phyloP scores from a whole-genome alignment of 2,888 invertebrate genomes.

The Thalpophila matura region DNA sequence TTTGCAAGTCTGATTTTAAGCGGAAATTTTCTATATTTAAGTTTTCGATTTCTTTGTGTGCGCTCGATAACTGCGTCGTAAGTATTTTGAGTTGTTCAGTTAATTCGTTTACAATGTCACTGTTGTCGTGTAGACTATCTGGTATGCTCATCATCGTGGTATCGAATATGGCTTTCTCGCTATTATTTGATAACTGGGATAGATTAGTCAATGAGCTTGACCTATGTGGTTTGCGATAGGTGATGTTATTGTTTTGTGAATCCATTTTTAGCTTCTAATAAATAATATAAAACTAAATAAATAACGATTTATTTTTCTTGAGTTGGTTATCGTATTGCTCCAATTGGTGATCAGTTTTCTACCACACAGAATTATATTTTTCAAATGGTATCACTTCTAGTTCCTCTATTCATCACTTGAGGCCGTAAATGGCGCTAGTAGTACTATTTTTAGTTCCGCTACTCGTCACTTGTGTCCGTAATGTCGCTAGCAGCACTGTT shows the following conservation, averaged over 20 bases:
- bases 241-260: neutral
- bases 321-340: too few relatives aligned
- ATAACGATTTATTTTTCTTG: too few relatives aligned
- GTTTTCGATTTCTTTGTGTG: conserved; percentile 2
- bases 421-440: too few relatives aligned
- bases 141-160: conserved; percentile 10
- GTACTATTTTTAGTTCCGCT: too few relatives aligned
- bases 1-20: conserved; percentile 4
- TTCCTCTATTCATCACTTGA: too few relatives aligned
- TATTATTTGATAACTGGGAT: neutral
- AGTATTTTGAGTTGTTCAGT: conserved; percentile 5
- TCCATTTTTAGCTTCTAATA: neutral
- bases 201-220: neutral
- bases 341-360: too few relatives aligned
- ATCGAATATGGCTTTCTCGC: neutral
- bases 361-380: too few relatives aligned
- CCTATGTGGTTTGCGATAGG: neutral
- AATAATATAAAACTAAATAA: too few relatives aligned
- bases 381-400: too few relatives aligned
- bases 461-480: too few relatives aligned
- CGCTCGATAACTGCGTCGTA: neutral
- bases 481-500: too few relatives aligned
- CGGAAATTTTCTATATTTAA: conserved; percentile 1
- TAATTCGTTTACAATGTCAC: neutral
- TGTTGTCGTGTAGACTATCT: conserved; percentile 1